Conservation (phyloP, 2,797 vertebrate genomes). For the Melanotaenia parkinsoni region DNA sequence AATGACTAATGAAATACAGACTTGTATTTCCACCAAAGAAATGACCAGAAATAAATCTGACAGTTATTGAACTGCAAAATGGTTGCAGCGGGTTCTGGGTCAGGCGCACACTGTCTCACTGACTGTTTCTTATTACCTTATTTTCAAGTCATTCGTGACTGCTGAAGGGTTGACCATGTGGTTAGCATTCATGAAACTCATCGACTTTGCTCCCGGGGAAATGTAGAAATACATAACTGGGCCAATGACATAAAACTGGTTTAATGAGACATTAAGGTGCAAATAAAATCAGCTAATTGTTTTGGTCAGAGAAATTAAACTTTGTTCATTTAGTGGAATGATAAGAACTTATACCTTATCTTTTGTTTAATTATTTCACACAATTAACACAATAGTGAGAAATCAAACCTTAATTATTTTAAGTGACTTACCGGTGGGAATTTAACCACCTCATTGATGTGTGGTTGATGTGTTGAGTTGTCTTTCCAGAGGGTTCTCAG, state of each 20-base stretch:
- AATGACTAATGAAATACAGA: constrained; percentile 11
- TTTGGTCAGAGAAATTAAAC: not conserved
- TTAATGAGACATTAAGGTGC: not conserved
- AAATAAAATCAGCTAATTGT: not conserved
- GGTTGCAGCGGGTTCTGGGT: constrained; percentile 29
- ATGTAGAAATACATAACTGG: no score
- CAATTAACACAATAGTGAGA: not conserved
- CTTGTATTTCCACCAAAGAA: constrained; percentile 7
- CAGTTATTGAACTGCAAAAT: constrained; percentile 14
- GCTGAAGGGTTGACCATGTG: not conserved
- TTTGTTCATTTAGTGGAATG: not conserved
- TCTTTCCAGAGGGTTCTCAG: constrained; percentile 58
- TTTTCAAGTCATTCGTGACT: constrained; percentile 10
- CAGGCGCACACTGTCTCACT: not conserved
- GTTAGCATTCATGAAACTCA: no score
- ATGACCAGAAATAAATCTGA: constrained; percentile 2
- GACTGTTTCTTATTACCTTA: constrained; percentile 17
- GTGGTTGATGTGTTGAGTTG: constrained; percentile 51
- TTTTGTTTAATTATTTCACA: not conserved
- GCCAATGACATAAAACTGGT: not conserved
- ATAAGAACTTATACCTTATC: not conserved
- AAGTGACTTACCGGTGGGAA: constrained; percentile 14
- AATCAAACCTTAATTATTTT: constrained; percentile 46
- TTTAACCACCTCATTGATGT: constrained; percentile 44
- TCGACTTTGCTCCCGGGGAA: no score